Evolutionary conservation across 2,113 vertebrate species (phyloP), one percentile per base, ranked within the genome.

Genomic region (Silurus asotus): DNA sequence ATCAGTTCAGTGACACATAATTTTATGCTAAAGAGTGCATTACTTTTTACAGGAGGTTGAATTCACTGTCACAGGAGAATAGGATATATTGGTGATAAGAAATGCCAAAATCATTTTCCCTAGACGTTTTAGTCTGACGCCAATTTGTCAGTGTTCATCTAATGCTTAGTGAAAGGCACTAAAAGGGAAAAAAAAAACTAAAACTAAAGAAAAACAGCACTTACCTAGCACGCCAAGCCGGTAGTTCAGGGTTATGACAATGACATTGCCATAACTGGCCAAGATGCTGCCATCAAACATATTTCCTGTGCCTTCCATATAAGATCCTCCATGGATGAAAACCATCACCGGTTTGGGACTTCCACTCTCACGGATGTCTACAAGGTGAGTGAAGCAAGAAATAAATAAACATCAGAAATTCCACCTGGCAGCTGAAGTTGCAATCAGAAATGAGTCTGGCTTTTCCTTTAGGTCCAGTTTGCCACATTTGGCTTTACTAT

Each of bases 241-340:
- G 93, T 99, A 99, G 96, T 99, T 99, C 91, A 99, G 96, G 64
- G 98, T 99, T 92, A 99, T 99, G 93, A 99, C 97, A 91, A 99
- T 99, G 93, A 99, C 98, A 90, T 99, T 99, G 88, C 98, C 98
- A 92, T 99, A 99, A 96, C 98, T 99, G 92, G 98, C 97, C 95
- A 99, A 95, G 93, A 99, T 98, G 95, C 98, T 99, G 91, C 98
- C 98, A 91, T 99, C 98, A 94, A 99, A 99, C 90, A 99, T 97
- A 95, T 99, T 99, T 90, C 96, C 98, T 90, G 98, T 99, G 92
- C 98, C 98, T 95, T 99, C 98, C 98, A 99, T 99, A 93, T 99
- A 99, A 85, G 98, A 99, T 86, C 98, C 98, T 90, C 98, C 98
- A 0, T 99, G 98, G 93, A 99, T 98, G 94, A 99, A 99, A 88